phyloP scores from a whole-genome alignment of 2,113 vertebrate species.

The Rostratula benghalensis region DNA sequence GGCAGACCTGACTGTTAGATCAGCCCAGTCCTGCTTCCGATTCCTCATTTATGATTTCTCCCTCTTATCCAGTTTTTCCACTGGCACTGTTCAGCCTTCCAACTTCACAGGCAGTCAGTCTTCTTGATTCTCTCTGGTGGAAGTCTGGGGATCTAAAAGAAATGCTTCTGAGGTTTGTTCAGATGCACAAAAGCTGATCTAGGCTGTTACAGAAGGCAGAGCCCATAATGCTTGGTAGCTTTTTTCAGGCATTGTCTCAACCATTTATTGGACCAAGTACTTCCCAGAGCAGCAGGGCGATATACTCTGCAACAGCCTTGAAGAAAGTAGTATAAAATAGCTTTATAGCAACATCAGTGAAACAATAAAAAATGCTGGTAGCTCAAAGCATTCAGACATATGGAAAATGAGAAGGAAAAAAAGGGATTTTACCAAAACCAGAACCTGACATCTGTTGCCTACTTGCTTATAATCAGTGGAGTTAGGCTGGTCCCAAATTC shows the following conservation, averaged over 20 bases:
- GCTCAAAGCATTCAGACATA: neutral
- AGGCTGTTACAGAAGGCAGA: neutral
- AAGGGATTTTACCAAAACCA: neutral
- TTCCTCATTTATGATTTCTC: neutral
- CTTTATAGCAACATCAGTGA: neutral
- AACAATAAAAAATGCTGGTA: neutral
- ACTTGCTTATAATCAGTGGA: neutral
- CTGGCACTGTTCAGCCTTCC: neutral
- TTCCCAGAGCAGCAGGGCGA: neutral
- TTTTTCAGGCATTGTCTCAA: neutral
- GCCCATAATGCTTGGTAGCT: rapidly evolving
- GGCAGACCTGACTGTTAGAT: neutral
- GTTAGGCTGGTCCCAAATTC: neutral
- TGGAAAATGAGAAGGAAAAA: neutral
- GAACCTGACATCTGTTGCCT: neutral
- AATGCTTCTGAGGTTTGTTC: neutral
- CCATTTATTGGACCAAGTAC: neutral
- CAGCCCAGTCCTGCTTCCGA: neutral
- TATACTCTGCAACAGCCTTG: neutral
- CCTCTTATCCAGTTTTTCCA: neutral
- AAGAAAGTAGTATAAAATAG: neutral
- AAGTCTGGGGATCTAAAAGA: neutral
- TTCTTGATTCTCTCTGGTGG: neutral
- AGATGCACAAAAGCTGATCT: neutral
- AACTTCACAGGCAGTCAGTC: neutral